Conservation (phyloP, 2,797 vertebrate genomes). For the Bufotes viridis region DNA sequence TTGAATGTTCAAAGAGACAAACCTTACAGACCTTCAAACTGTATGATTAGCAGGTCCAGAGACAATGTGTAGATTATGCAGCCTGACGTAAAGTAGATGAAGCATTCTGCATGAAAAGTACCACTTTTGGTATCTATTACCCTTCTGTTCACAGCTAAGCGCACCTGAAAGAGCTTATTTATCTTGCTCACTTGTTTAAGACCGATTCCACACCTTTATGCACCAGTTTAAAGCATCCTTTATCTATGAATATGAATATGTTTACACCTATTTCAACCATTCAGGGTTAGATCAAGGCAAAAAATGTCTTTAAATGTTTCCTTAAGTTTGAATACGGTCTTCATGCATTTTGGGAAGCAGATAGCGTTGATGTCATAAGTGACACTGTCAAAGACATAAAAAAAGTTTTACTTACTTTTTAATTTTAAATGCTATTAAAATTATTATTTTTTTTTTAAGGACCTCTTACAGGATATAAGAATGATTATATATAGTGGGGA, state of each 20-base stretch:
- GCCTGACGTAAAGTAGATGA: slow-evolving; percentile 30
- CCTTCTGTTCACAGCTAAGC: neutral
- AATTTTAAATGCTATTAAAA: too few species aligned
- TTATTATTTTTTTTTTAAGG: too few species aligned
- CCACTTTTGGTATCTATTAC: neutral
- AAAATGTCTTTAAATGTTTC: too few species aligned
- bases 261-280: neutral
- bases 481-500: too few species aligned
- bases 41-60: slow-evolving; percentile 1
- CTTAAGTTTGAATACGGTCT: too few species aligned
- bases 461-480: too few species aligned
- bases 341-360: too few species aligned
- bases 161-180: neutral
- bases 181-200: neutral
- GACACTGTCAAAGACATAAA: too few species aligned
- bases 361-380: too few species aligned
- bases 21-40: slow-evolving; percentile 1
- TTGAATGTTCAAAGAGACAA: too few species aligned
- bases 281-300: too few species aligned
- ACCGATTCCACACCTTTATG: neutral
- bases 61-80: neutral
- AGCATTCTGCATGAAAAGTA: slow-evolving; percentile 4
- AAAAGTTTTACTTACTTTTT: too few species aligned
- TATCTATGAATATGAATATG: neutral
- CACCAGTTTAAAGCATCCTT: neutral